A percentile compares a stretch with the other conserved stretches of the same genome.
Evolutionary conservation across 2,797 vertebrate species (phyloP).

Genomic region (Rachycentron canadum): DNA sequence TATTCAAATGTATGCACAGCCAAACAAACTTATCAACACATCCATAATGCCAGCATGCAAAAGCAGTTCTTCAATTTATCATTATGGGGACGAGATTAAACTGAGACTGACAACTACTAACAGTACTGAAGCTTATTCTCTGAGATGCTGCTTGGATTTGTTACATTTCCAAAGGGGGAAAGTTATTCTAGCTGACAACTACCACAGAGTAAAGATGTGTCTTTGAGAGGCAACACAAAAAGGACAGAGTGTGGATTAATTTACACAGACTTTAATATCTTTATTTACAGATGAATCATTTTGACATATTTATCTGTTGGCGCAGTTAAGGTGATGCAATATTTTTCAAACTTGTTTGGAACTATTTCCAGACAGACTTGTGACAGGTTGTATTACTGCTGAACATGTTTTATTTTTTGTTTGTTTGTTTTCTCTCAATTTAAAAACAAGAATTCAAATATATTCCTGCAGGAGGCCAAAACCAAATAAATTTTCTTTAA

Average conservation of each 20-base stretch:
- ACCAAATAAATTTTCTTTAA: constrained; percentile 58
- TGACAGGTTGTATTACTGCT: constrained; percentile 85
- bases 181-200: neutral
- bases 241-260: constrained; percentile 80
- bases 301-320: constrained; percentile 81
- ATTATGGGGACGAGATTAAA: constrained; percentile 2
- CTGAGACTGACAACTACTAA: neutral
- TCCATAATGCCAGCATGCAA: neutral
- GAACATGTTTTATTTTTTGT: constrained; percentile 80
- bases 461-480: constrained; percentile 84
- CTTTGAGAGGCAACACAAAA: constrained; percentile 26
- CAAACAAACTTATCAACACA: constrained; percentile 29
- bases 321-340: constrained; percentile 75
- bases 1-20: constrained; percentile 60
- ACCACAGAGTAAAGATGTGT: neutral
- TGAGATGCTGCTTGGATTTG: neutral
- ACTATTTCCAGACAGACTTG: constrained; percentile 83
- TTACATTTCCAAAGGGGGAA: neutral
- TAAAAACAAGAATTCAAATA: constrained; percentile 93
- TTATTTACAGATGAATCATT: constrained; percentile 97
- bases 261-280: constrained; percentile 99
- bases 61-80: neutral
- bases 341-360: constrained; percentile 66
- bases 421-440: constrained; percentile 61
- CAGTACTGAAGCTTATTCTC: neutral